Evolutionary conservation across 2,797 vertebrate genomes (phyloP).

Genomic region (Gila robusta): DNA sequence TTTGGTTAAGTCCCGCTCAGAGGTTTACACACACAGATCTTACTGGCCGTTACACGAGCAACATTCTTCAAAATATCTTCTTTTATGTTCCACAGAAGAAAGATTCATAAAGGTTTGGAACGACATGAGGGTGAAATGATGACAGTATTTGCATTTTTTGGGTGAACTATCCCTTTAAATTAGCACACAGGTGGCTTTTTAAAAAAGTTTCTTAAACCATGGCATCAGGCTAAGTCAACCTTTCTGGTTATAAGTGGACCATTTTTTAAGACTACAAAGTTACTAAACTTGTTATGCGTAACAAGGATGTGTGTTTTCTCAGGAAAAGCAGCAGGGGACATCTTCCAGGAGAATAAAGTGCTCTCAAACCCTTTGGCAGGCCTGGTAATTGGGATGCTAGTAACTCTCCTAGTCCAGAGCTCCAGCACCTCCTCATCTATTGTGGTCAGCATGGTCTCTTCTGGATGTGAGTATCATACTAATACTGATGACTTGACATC

Average conservation of each 20-base stretch:
- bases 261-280: background rate
- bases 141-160: background rate
- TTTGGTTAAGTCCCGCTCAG: background rate
- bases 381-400: slow-evolving; percentile 92
- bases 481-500: slow-evolving; percentile 12
- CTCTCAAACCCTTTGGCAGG: slow-evolving; percentile 93
- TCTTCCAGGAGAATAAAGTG: slow-evolving; percentile 89
- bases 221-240: background rate
- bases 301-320: background rate
- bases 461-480: slow-evolving; percentile 84
- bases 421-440: slow-evolving; percentile 97
- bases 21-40: too few relatives aligned
- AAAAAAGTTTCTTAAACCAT: background rate
- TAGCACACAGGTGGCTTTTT: background rate
- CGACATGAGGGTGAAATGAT: background rate
- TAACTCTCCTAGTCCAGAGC: slow-evolving; percentile 94
- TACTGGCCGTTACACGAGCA: too few relatives aligned
- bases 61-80: background rate
- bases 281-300: background rate
- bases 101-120: background rate
- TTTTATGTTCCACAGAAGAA: background rate
- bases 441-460: slow-evolving; percentile 97
- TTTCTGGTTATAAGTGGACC: background rate
- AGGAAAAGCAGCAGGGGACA: slow-evolving; percentile 94
- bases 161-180: background rate